Evolutionary conservation across 2,113 vertebrate genomes (phyloP), one percentile per base, ranked within the genome.

Genomic region (Damaliscus lunatus): DNA sequence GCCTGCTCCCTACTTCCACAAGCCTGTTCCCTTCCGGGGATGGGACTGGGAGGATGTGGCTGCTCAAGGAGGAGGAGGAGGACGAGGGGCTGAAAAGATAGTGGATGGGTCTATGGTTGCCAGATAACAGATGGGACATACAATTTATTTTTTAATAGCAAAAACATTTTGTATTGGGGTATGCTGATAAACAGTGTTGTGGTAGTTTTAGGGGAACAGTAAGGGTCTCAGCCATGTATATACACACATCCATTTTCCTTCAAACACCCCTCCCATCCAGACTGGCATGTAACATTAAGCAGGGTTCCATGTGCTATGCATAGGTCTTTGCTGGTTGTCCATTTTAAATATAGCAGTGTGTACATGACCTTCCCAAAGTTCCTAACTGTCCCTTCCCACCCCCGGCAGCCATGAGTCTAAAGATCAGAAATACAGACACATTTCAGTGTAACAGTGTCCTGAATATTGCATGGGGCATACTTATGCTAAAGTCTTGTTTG

Each of bases 101-200:
- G 2, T 1, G 31, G 7, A 3, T 6, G 13, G 33, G 4, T 6
- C n/a, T 25, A 0, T 17, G 16, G 19, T 29, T 48, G 5, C 52
- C 78, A 57, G 43, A 50, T 48, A 36, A 52, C 71, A 36, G 23
- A 43, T 23, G 29, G 17, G 33, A 81, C 0, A 0, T 23, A 40
- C 31, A 53, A 3, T 33, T 40, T 36, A 40, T 36, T 55, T 11
- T 36, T 36, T 23, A 67, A 21, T 67, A 67, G n/a, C 8, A 7
- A 36, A 67, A 67, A 21, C 33, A 36, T 36, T 67, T 67, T 36
- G 8, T 36, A 67, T 36, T 36, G 64, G 64, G n/a, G 8, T 36
- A 21, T 71, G n/a, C 67, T 3, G 5, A 71, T 36, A 3, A 71
- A 71, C 17, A 71, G n/a, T 40, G n/a, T 40, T 23, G 19, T 12